Evolutionary conservation across 2,113 vertebrate species (phyloP).

Genomic region (Cyrtonyx montezumae): DNA sequence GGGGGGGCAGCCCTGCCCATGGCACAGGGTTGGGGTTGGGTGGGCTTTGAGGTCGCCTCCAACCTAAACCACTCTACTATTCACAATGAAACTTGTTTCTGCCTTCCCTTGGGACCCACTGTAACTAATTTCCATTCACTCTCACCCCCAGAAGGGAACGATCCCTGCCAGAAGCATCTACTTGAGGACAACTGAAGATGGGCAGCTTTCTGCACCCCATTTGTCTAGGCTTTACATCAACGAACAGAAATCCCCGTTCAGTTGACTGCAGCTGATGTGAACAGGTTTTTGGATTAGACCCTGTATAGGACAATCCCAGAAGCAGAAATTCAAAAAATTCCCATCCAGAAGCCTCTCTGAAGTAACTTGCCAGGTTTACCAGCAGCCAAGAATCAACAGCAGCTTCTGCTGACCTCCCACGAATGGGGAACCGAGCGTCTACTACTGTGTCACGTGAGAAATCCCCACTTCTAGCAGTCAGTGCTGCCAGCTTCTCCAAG

Average conservation of each 20-base stretch:
- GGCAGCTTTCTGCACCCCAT: background rate
- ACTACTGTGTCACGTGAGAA: too few species aligned
- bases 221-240: background rate
- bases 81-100: conserved; percentile 29
- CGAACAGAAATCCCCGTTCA: background rate
- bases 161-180: background rate
- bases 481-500: background rate
- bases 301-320: background rate
- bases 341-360: background rate
- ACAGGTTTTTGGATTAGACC: background rate
- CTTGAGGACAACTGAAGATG: background rate
- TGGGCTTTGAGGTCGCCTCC: too few species aligned
- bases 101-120: background rate
- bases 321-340: background rate
- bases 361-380: background rate
- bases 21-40: too few species aligned
- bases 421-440: background rate
- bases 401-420: background rate
- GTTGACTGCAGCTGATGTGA: background rate
- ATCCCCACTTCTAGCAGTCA: background rate
- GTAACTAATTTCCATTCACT: background rate
- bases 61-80: too few species aligned
- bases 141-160: background rate
- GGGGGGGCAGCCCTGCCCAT: too few species aligned
- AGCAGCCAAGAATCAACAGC: background rate